Evolutionary conservation across 1,140 invertebrate genomes (phyloP), one percentile per base, ranked within the genome.

Genomic region (Zaprionus tsacasi): DNA sequence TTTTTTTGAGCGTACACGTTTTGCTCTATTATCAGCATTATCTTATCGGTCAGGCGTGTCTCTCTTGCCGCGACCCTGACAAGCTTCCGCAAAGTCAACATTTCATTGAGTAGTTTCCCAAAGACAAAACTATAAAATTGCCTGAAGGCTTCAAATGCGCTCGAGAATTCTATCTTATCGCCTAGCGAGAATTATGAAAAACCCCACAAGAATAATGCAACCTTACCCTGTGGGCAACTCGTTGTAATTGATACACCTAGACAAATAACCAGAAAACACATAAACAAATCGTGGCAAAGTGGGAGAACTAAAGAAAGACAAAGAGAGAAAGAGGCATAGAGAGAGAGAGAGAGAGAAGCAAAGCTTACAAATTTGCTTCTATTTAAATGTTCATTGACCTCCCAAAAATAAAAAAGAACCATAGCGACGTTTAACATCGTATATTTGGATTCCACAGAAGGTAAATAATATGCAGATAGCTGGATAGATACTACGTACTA

Each of bases 381-480:
- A 78, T 78, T 86, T 79, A 79, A 86, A 71, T 81, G 82, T 86
- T 86, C 82, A 79, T 77, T 86, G 82, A 86, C 82, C 57, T 38
- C 27, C 48, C 7, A 69, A 74, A 73, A 69, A 43, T 21, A 35
- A 33, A 76, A 45, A 63, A 45, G 7, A 36, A 48, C 38, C 45
- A 27, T 30, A 40, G 35, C 72, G 38, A 40, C 43, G 33, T 52
- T 17, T 25, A 61, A 67, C 36, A 60, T 30, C 30, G 13, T 48
- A 33, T 48, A 59, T 64, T 48, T n/a, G 30, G 38, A 52, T 56
- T 38, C 6, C 54, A 5, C 54, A 5, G 6, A n/a, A 55, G 43
- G 30, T 40, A 50, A 50, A 50, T 50, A 50, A 25, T 6, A 36
- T 30, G 8, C 25, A 55, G 33, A 56, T 38, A 50, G 5, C 21